Evolutionary conservation across 2,797 vertebrate species (phyloP).

Genomic region (Tangara arthus): DNA sequence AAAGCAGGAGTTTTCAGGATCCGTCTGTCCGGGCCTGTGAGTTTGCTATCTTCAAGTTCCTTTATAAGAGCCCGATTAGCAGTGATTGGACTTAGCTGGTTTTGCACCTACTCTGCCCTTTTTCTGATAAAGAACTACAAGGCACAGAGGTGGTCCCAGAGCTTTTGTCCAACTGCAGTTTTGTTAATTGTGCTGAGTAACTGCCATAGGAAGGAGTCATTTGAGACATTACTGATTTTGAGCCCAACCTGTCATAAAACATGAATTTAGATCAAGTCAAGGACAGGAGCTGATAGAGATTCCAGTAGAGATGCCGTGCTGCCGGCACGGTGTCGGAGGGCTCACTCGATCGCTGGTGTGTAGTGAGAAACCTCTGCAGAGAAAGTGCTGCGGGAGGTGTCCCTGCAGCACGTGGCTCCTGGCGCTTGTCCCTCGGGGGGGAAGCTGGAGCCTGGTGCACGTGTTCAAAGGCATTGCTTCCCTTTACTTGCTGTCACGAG

Average conservation of each 20-base stretch:
- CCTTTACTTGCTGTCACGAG: neutral
- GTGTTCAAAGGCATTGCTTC: neutral
- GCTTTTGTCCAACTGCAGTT: neutral
- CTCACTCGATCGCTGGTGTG: rapidly evolving
- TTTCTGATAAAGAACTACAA: neutral
- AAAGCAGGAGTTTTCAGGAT: neutral
- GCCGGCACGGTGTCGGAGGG: neutral
- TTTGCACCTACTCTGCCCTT: neutral
- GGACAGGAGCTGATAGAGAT: neutral
- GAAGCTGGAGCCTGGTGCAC: neutral
- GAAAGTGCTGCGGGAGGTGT: neutral
- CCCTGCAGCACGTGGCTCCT: rapidly evolving
- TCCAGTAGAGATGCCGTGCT: neutral
- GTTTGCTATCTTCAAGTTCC: neutral
- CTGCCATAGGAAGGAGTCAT: neutral
- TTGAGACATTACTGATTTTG: neutral
- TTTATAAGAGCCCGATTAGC: neutral
- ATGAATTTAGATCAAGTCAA: neutral
- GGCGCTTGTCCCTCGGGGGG: neutral
- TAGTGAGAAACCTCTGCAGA: neutral
- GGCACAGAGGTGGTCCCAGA: neutral
- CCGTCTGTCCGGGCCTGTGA: neutral
- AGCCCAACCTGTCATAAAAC: neutral
- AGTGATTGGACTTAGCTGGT: neutral
- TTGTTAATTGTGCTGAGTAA: neutral